Conservation (phyloP, 2,888 invertebrate genomes). For the Anticlea derivata region DNA sequence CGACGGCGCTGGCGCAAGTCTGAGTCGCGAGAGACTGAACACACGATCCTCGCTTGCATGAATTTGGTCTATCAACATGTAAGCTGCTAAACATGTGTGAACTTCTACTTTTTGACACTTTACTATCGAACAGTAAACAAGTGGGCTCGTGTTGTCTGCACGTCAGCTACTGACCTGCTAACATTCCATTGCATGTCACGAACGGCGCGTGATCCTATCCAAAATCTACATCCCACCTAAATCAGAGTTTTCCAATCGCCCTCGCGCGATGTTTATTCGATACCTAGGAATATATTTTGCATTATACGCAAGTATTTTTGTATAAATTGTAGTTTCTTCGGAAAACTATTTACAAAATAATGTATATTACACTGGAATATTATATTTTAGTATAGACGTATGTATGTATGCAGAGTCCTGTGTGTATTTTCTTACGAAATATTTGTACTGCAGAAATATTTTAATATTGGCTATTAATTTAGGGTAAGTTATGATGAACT, state of each 20-base stretch:
- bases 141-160: constrained; percentile 48
- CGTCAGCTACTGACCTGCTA: constrained; percentile 47
- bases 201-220: constrained; percentile 67
- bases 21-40: constrained; percentile 60
- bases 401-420: constrained; percentile 78
- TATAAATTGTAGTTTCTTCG: constrained; percentile 70
- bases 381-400: constrained; percentile 78
- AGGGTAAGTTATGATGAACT: constrained; percentile 73
- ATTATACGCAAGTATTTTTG: constrained; percentile 72
- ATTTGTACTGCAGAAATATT: constrained; percentile 78
- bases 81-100: constrained; percentile 35
- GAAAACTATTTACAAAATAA: constrained; percentile 77
- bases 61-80: constrained; percentile 42
- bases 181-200: constrained; percentile 70
- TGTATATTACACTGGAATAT: constrained; percentile 75
- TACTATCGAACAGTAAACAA: constrained; percentile 54
- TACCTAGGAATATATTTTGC: constrained; percentile 59
- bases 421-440: constrained; percentile 80
- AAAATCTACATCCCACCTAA: constrained; percentile 78
- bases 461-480: constrained; percentile 81
- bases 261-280: constrained; percentile 53
- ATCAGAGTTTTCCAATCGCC: constrained; percentile 54
- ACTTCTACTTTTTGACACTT: constrained; percentile 26
- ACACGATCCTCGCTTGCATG: constrained; percentile 52
- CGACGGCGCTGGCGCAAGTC: constrained; percentile 52